phyloP scores from a whole-genome alignment of 2,888 invertebrate species.

The Drosophila dives region DNA sequence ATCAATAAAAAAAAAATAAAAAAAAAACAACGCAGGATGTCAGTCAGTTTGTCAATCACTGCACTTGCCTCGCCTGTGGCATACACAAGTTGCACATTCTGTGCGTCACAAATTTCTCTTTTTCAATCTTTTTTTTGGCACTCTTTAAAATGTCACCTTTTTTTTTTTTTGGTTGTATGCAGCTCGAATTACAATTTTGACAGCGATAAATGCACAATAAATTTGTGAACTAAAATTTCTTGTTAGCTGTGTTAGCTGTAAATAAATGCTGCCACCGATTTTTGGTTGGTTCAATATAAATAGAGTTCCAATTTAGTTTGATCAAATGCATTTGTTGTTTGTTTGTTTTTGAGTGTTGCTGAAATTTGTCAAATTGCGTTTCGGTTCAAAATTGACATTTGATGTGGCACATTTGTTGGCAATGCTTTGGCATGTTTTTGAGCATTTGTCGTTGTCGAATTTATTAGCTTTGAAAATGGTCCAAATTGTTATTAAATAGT shows the following conservation, averaged over 20 bases:
- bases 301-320: slow-evolving; percentile 4
- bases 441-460: slow-evolving; percentile 21
- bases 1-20: not conserved
- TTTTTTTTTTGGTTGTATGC: slow-evolving; percentile 9
- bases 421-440: slow-evolving; percentile 5
- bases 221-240: slow-evolving; percentile 33
- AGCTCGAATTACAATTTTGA: slow-evolving; percentile 44
- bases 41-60: slow-evolving; percentile 43
- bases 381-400: slow-evolving; percentile 62
- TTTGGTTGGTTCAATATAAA: slow-evolving; percentile 34
- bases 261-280: slow-evolving; percentile 28
- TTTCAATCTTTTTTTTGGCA: not conserved
- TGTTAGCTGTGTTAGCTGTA: slow-evolving; percentile 21
- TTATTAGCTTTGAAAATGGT: slow-evolving; percentile 10
- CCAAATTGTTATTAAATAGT: slow-evolving; percentile 10
- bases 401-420: slow-evolving; percentile 61
- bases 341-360: slow-evolving; percentile 26
- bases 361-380: slow-evolving; percentile 53
- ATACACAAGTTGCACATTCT: slow-evolving; percentile 23
- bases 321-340: slow-evolving; percentile 14
- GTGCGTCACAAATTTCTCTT: not conserved
- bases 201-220: slow-evolving; percentile 42
- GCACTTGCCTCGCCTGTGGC: slow-evolving; percentile 16
- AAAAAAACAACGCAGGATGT: slow-evolving; percentile 36
- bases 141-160: slow-evolving; percentile 23